A percentile compares a stretch with the other conserved stretches of the same genome.
phyloP scores from a whole-genome alignment of 2,113 vertebrate species.

The pig (Sus scrofa) region DNA sequence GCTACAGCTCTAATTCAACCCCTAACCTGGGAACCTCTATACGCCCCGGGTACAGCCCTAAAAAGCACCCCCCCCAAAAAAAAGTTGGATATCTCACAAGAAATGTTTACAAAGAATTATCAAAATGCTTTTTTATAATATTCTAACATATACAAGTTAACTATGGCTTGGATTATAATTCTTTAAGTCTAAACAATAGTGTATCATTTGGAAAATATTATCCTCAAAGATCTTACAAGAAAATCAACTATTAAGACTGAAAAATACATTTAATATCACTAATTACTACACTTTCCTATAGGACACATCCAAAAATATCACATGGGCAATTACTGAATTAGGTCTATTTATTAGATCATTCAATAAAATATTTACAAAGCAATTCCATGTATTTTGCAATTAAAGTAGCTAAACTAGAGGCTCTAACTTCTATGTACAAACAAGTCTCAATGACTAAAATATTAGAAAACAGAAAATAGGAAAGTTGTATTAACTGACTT shows the following conservation, averaged over 20 bases:
- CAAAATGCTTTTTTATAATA: conserved; percentile 3
- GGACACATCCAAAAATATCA: conserved; percentile 23
- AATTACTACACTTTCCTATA: conserved; percentile 6
- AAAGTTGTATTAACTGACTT: conserved; percentile 6
- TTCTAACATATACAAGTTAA: conserved; percentile 19
- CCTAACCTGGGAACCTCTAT: too few species aligned
- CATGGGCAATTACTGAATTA: background rate
- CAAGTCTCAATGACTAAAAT: conserved; percentile 32
- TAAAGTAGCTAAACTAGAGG: conserved; percentile 3
- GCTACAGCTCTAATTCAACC: too few species aligned
- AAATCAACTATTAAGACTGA: conserved; percentile 3
- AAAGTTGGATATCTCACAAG: conserved; percentile 41
- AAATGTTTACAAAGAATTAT: background rate
- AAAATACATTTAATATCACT: conserved; percentile 4
- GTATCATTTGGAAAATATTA: conserved; percentile 7
- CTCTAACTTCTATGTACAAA: conserved; percentile 3
- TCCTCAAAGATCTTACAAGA: background rate
- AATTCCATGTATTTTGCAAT: background rate
- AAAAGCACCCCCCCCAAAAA: background rate
- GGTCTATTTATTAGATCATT: background rate
- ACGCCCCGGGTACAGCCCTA: too few species aligned
- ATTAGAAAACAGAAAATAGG: conserved; percentile 34
- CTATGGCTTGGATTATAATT: background rate
- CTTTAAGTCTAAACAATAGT: background rate
- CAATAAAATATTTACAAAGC: conserved; percentile 52